Percentiles rank a stretch among this genome's conserved stretches.
These are phyloP conservation scores for Chaetodon trifasciatus DNA, from an alignment of 2,797 vertebrate genomes.

Conservation along the genomic window DNA sequence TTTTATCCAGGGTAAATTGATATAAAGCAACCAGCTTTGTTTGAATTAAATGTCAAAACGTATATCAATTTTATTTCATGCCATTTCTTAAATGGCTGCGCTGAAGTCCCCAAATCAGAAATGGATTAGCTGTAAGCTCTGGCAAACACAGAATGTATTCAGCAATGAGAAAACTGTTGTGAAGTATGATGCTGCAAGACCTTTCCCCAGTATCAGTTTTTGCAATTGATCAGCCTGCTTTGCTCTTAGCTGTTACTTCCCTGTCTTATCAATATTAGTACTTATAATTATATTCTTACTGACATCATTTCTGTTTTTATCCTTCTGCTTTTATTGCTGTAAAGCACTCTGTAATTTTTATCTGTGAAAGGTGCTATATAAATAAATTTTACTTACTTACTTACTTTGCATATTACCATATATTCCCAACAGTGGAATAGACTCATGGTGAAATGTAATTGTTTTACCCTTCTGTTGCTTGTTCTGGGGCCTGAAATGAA, in stretches of 20 bases:
- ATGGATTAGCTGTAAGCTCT: constrained; percentile 28
- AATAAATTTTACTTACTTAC: too few relatives aligned
- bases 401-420: constrained; percentile 1
- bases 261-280: too few relatives aligned
- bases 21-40: background rate
- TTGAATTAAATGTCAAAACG: constrained; percentile 33
- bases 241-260: too few relatives aligned
- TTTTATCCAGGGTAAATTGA: background rate
- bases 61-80: constrained; percentile 5
- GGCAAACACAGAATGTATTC: background rate
- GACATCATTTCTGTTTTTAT: too few relatives aligned
- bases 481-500: background rate
- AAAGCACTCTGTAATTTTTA: too few relatives aligned
- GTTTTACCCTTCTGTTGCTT: background rate
- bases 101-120: constrained; percentile 30
- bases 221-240: background rate
- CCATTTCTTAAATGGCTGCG: background rate
- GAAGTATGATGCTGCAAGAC: background rate
- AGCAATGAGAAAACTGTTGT: background rate
- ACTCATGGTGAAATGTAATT: background rate
- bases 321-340: too few relatives aligned
- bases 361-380: too few relatives aligned
- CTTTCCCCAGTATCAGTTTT: background rate
- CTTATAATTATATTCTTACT: too few relatives aligned
- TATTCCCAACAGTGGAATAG: background rate